A percentile compares a stretch with the other conserved stretches of the same genome.
phyloP scores from a whole-genome alignment of 2,888 invertebrate genomes.

The Lamproptera curius region DNA sequence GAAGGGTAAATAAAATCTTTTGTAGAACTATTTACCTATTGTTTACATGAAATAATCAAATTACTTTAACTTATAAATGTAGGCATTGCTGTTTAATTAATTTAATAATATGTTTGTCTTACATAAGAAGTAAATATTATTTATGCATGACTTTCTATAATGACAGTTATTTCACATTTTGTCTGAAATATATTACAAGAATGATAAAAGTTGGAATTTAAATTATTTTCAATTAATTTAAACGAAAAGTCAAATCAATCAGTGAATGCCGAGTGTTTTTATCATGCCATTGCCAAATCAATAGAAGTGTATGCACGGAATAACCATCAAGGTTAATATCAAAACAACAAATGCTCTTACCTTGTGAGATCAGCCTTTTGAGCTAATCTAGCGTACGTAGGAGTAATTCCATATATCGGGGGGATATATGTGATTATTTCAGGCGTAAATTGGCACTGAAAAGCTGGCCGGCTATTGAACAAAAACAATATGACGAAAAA shows the following conservation, averaged over 20 bases:
- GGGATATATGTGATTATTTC: slow-evolving; percentile 72
- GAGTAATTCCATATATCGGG: slow-evolving; percentile 93
- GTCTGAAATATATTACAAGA: no score
- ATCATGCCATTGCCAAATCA: slow-evolving; percentile 30
- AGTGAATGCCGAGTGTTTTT: slow-evolving; percentile 3
- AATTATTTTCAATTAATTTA: neutral
- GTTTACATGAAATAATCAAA: no score
- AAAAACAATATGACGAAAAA: slow-evolving; percentile 65
- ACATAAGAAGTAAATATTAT: no score
- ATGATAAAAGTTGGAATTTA: neutral
- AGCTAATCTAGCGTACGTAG: slow-evolving; percentile 91
- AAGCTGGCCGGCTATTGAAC: slow-evolving; percentile 62
- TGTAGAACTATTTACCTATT: no score
- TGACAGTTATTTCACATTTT: no score
- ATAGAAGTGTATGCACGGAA: slow-evolving; percentile 24
- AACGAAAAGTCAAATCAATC: slow-evolving; percentile 7
- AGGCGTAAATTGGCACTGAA: slow-evolving; percentile 64
- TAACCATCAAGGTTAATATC: slow-evolving; percentile 52
- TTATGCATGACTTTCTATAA: no score
- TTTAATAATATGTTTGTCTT: no score
- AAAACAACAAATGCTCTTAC: slow-evolving; percentile 64
- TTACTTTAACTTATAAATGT: no score
- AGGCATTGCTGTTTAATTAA: no score
- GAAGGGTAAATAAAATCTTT: no score
- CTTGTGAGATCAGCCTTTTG: slow-evolving; percentile 97